These are phyloP conservation scores for Dendrocopos noguchii DNA, from an alignment of 2,113 vertebrate genomes.

Conservation along the genomic window DNA sequence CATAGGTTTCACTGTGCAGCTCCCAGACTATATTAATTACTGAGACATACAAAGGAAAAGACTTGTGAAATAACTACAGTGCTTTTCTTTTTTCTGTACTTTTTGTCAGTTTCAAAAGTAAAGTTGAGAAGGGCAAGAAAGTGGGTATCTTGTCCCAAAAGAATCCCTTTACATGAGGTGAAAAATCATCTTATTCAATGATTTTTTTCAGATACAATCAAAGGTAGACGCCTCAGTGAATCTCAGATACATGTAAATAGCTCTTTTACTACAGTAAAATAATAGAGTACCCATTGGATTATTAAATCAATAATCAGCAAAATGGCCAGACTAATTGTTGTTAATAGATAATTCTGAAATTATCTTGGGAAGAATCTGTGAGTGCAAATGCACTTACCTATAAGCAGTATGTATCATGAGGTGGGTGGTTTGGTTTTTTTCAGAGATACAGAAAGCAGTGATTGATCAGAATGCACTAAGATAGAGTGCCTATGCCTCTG, in stretches of 20 bases:
- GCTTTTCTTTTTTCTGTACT: background rate
- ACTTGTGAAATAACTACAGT: background rate
- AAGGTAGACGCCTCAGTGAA: background rate
- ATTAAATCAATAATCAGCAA: background rate
- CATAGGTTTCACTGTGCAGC: background rate
- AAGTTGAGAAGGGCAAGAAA: background rate
- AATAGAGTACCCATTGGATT: background rate
- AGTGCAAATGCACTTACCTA: background rate
- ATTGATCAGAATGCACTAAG: background rate
- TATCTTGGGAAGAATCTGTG: background rate
- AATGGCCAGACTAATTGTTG: background rate
- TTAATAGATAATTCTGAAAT: constrained; percentile 20
- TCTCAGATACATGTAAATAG: background rate
- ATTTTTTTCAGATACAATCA: background rate
- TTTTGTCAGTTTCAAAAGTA: background rate
- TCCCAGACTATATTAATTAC: background rate
- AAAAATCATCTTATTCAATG: background rate
- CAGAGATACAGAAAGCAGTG: background rate
- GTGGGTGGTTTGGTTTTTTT: background rate
- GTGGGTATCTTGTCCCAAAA: background rate
- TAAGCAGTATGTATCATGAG: background rate
- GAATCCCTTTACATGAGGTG: background rate
- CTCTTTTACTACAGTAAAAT: background rate
- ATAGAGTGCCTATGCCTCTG: background rate
- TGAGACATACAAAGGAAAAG: background rate